phyloP scores from a whole-genome alignment of 2,888 invertebrate species.

The Nomada flava region DNA sequence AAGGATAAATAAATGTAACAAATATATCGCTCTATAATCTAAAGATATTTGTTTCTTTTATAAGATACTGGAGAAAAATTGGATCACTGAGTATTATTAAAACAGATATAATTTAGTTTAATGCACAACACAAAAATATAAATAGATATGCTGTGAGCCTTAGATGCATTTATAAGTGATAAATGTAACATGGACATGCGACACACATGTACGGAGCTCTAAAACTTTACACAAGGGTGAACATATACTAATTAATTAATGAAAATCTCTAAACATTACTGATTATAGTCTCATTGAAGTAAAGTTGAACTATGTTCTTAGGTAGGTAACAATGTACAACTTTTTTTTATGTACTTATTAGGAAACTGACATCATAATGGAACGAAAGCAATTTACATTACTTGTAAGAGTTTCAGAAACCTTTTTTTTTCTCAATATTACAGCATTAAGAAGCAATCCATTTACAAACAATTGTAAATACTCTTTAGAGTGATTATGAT shows the following conservation, averaged over 20 bases:
- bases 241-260: constrained; percentile 34
- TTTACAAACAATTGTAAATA: constrained; percentile 57
- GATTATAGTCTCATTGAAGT: constrained; percentile 12
- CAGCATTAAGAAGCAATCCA: constrained; percentile 35
- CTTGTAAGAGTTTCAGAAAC: constrained; percentile 51
- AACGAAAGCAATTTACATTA: constrained; percentile 38
- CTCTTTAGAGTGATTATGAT: constrained; percentile 73
- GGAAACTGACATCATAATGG: constrained; percentile 45
- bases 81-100: constrained; percentile 57
- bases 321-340: constrained; percentile 49
- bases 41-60: constrained; percentile 61
- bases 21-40: constrained; percentile 47
- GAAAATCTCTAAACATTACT: constrained; percentile 24
- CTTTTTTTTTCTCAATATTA: constrained; percentile 46
- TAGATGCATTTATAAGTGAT: constrained; percentile 41
- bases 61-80: constrained; percentile 71
- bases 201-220: constrained; percentile 82
- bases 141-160: constrained; percentile 31
- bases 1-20: constrained; percentile 40
- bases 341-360: constrained; percentile 22
- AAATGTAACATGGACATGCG: constrained; percentile 80
- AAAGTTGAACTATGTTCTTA: constrained; percentile 44
- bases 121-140: constrained; percentile 18
- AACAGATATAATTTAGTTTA: constrained; percentile 24
- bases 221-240: constrained; percentile 42